Evolutionary conservation across 2,797 vertebrate species (phyloP).

Genomic region (Remorina albescens): DNA sequence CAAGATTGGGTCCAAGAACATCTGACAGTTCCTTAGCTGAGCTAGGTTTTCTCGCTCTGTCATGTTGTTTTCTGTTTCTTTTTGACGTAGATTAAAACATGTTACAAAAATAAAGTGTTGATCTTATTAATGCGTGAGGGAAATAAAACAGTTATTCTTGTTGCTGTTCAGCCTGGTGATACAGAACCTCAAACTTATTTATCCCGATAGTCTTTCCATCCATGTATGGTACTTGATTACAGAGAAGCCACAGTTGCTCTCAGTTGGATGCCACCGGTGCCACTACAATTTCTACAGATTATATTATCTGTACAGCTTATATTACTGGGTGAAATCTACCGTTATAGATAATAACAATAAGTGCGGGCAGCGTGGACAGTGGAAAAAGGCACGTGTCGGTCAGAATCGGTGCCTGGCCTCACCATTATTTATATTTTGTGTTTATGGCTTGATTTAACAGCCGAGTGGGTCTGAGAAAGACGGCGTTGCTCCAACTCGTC

Average conservation of each 20-base stretch:
- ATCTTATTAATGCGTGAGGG: too few relatives aligned
- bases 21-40: neutral
- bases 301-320: neutral
- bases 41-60: neutral
- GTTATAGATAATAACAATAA: neutral
- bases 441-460: neutral
- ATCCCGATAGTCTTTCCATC: neutral
- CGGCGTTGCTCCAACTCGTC: neutral
- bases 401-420: neutral
- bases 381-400: neutral
- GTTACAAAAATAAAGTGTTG: neutral
- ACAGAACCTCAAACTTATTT: neutral
- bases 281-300: neutral
- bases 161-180: neutral
- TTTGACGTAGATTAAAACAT: neutral
- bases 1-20: constrained; percentile 29
- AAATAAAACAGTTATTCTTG: too few relatives aligned
- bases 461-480: neutral
- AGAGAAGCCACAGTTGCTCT: neutral
- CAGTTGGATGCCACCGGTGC: neutral
- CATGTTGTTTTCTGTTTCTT: neutral
- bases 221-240: neutral
- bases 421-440: constrained; percentile 7
- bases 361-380: neutral
- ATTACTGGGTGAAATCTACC: neutral